These are phyloP conservation scores for Pangasius krempfi DNA, from an alignment of 2,797 vertebrate species.

Conservation along the genomic window DNA sequence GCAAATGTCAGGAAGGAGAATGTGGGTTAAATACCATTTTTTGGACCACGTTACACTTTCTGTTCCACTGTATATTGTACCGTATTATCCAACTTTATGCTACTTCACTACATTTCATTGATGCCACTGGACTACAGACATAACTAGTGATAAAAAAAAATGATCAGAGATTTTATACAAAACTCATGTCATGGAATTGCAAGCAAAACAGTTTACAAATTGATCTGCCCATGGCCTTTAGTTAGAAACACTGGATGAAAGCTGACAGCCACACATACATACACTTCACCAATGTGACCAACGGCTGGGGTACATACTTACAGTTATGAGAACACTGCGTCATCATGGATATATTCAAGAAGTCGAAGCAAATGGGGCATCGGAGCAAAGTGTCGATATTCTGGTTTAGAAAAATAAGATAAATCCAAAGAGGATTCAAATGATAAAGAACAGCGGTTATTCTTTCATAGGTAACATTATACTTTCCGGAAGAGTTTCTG, in stretches of 20 bases:
- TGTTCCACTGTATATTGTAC: neutral
- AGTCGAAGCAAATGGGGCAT: slow-evolving; percentile 92
- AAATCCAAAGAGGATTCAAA: neutral
- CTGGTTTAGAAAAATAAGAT: slow-evolving; percentile 68
- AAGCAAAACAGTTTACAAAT: no score
- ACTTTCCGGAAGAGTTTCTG: neutral
- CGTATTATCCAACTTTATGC: neutral
- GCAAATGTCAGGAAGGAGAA: neutral
- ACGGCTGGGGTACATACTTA: slow-evolving; percentile 71
- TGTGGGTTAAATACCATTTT: neutral
- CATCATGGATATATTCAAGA: slow-evolving; percentile 88
- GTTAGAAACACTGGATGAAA: neutral
- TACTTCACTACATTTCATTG: neutral
- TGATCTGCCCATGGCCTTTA: neutral
- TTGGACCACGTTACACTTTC: neutral
- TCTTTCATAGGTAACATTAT: neutral
- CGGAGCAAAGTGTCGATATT: slow-evolving; percentile 81
- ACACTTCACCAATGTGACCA: neutral
- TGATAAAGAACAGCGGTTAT: neutral
- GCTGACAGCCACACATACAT: neutral
- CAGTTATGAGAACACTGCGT: slow-evolving; percentile 93
- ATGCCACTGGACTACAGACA: neutral
- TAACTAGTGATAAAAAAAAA: neutral
- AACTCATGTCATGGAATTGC: neutral
- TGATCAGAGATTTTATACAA: neutral